Base-by-base conservation (phyloP, 1,140 invertebrate species). In the Bombus confusus region DNA sequence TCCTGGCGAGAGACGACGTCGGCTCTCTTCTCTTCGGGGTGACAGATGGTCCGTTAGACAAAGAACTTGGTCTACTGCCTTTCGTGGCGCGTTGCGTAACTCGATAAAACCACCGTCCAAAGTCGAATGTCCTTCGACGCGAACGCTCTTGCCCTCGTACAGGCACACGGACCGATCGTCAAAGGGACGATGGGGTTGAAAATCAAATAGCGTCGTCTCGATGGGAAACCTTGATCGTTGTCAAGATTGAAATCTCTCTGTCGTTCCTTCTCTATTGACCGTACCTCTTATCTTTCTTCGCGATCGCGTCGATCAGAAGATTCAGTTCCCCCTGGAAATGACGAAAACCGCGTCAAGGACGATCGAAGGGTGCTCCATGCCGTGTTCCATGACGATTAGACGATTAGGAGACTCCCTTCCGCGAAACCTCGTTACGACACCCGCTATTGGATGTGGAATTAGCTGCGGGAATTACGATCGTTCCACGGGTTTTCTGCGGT, bases 41-140 rank as follows among this genome's bases (percentile, higher is more conserved):
- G 92, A 93, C 92, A 93, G 92, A 93, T 93, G 92, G 92, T 90
- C 82, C 87, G 72, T 77, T 92, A 92, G 91, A 93, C 92, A 93
- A 92, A 93, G 92, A 92, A 91, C 86, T 83, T 90, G 86, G 80
- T 52, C 86, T 88, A 90, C 87, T 91, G 92, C 87, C 90, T 91
- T 89, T 90, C 91, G 87, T 92, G 87, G 88, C 89, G 87, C 91
- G 87, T 92, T 89, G 89, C 89, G 88, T 93, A 93, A 94, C 92
- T 87, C 87, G 89, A 93, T 94, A 93, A 93, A 92, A 91, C 87
- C 86, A 91, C 83, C 12, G 87, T 85, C 68, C 85, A 64, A 88
- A 89, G 90, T 91, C 87, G 90, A 93, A 92, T 25, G 77, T 84
- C 73, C 47, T 47, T 39, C 52, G 75, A 62, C 18, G 47, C 0